Percentiles rank a stretch among this genome's conserved stretches.
Evolutionary conservation across 2,888 invertebrate genomes (phyloP).

Genomic region (Xanthostigma xanthostigma): DNA sequence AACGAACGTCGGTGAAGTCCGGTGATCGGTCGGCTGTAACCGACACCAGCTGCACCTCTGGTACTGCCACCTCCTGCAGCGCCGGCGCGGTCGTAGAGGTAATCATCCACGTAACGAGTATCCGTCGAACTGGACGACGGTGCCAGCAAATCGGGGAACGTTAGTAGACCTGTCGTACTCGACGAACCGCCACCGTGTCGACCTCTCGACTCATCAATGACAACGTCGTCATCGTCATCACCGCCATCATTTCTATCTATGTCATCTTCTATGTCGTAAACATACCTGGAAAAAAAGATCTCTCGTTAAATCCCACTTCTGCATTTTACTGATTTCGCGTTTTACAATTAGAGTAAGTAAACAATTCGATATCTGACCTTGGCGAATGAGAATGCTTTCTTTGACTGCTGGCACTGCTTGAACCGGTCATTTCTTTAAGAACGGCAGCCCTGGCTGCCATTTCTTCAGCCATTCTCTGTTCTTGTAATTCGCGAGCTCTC

Average conservation of each 20-base stretch:
- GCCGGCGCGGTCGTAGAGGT: too few species aligned
- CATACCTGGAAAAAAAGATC: not conserved
- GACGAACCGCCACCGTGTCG: constrained; percentile 5
- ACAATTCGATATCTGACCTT: not conserved
- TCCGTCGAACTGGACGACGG: constrained; percentile 17
- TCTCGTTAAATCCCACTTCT: too few species aligned
- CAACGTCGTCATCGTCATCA: constrained; percentile 17
- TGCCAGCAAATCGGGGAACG: constrained; percentile 28
- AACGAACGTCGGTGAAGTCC: too few species aligned
- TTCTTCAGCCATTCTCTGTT: constrained; percentile 60
- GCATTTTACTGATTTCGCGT: not conserved
- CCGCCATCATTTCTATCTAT: constrained; percentile 18
- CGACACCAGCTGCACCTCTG: too few species aligned
- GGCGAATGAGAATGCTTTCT: not conserved
- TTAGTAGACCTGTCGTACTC: constrained; percentile 20
- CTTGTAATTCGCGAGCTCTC: constrained; percentile 57
- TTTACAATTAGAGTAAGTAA: not conserved
- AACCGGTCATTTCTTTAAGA: constrained; percentile 31
- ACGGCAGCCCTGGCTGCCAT: constrained; percentile 45
- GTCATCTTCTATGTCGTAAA: constrained; percentile 12
- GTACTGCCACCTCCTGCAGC: too few species aligned
- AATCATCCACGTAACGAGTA: too few species aligned
- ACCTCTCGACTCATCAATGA: constrained; percentile 12
- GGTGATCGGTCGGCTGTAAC: too few species aligned
- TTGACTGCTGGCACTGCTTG: not conserved